These are phyloP conservation scores for Poecilia gillii DNA, from an alignment of 2,797 vertebrate genomes.

Conservation along the genomic window DNA sequence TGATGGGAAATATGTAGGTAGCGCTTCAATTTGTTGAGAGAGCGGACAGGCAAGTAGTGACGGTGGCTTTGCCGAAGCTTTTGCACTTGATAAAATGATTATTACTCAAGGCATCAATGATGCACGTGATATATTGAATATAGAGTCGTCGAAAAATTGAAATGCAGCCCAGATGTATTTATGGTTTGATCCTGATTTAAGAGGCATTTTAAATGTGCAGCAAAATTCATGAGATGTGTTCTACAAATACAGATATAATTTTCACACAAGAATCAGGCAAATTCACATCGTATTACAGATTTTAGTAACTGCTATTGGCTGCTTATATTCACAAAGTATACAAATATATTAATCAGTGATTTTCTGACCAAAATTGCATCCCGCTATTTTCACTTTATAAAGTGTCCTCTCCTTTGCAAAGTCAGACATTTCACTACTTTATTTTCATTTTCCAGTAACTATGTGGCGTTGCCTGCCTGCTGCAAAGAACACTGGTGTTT, in stretches of 20 bases:
- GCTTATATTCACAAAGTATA: not conserved
- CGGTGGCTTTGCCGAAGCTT: not conserved
- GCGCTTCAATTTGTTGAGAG: not conserved
- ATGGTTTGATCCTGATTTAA: not conserved
- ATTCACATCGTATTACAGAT: not conserved
- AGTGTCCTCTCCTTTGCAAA: not conserved
- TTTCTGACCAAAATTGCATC: not conserved
- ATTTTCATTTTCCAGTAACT: not conserved
- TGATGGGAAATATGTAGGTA: too few relatives aligned
- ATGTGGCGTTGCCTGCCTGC: not conserved
- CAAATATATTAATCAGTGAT: too few relatives aligned
- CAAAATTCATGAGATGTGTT: not conserved
- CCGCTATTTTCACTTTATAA: not conserved
- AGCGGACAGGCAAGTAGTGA: not conserved
- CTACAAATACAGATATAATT: not conserved
- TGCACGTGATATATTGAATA: not conserved
- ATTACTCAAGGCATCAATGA: not conserved
- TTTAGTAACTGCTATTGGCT: not conserved
- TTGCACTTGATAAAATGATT: not conserved
- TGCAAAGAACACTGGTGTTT: not conserved
- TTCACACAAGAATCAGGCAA: not conserved
- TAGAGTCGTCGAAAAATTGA: not conserved
- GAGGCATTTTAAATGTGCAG: not conserved
- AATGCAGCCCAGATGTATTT: not conserved
- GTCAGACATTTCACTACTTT: not conserved